Percentiles rank a stretch among this genome's conserved stretches.
Evolutionary conservation across 2,888 invertebrate species (phyloP).

Genomic region (Leptopterna dolabrata): DNA sequence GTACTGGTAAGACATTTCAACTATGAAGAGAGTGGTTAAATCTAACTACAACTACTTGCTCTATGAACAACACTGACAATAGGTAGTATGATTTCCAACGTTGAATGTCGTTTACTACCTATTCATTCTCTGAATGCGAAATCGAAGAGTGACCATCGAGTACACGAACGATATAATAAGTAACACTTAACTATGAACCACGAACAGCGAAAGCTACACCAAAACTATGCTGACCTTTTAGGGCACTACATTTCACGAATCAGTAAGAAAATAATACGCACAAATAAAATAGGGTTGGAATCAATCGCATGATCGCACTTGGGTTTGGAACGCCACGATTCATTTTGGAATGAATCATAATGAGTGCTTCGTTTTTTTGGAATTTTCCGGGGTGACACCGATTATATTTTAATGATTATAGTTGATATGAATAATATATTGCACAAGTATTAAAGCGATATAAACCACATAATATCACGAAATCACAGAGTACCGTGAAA

Average conservation of each 20-base stretch:
- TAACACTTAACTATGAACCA: slow-evolving; percentile 3
- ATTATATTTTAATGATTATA: background rate
- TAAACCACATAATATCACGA: background rate
- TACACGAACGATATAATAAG: background rate
- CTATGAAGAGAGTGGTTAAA: background rate
- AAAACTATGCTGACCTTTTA: background rate
- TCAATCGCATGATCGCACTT: background rate
- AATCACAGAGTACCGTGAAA: background rate
- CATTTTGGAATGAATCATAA: background rate
- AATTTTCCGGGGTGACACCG: background rate
- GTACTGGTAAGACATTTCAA: background rate
- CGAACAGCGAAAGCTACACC: slow-evolving; percentile 3
- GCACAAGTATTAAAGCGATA: slow-evolving; percentile 1
- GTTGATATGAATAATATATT: slow-evolving; percentile 7
- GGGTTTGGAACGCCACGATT: background rate
- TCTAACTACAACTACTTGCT: background rate
- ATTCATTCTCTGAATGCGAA: background rate
- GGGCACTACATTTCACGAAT: background rate
- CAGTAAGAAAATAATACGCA: background rate
- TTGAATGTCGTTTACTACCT: background rate
- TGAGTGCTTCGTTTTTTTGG: background rate
- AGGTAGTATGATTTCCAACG: background rate
- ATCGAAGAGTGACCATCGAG: background rate
- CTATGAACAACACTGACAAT: background rate
- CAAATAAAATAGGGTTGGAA: background rate